Percentiles rank a stretch among this genome's conserved stretches.
Evolutionary conservation across 2,888 invertebrate genomes (phyloP).

Genomic region (Acanthosoma haemorrhoidale): DNA sequence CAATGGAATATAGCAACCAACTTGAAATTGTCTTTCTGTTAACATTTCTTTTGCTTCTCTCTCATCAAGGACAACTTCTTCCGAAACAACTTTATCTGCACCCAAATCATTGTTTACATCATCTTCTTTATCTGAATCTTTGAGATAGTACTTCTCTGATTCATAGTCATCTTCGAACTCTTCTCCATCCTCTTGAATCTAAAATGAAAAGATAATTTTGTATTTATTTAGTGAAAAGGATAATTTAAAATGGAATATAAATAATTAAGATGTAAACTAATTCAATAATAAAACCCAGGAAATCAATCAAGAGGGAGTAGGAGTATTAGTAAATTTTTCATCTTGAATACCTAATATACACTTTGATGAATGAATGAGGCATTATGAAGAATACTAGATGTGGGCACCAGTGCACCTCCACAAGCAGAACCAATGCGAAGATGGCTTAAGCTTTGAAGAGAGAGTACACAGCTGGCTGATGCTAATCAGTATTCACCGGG

Average conservation of each 20-base stretch:
- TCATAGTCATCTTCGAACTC: background rate
- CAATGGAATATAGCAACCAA: conserved; percentile 15
- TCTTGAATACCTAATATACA: too few relatives aligned
- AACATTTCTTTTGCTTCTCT: conserved; percentile 5
- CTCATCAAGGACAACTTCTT: conserved; percentile 23
- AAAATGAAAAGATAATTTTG: background rate
- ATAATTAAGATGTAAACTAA: too few relatives aligned
- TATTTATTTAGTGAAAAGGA: too few relatives aligned
- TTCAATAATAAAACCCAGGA: too few relatives aligned
- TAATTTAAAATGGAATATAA: too few relatives aligned
- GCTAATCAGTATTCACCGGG: conserved; percentile 21
- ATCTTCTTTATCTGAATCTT: background rate
- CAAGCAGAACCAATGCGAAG: background rate
- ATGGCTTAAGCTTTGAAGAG: background rate
- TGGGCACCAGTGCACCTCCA: too few relatives aligned
- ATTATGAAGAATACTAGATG: too few relatives aligned
- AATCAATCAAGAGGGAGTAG: too few relatives aligned
- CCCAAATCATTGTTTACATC: background rate
- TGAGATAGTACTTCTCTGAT: background rate
- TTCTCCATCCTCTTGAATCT: background rate
- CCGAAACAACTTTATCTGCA: conserved; percentile 14
- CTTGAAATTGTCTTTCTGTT: conserved; percentile 16
- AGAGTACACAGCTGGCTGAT: background rate
- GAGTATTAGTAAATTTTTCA: too few relatives aligned
- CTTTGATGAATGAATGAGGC: too few relatives aligned